Evolutionary conservation across 2,797 vertebrate genomes (phyloP), one percentile per base, ranked within the genome.

Genomic region (Sebastes steindachneri): DNA sequence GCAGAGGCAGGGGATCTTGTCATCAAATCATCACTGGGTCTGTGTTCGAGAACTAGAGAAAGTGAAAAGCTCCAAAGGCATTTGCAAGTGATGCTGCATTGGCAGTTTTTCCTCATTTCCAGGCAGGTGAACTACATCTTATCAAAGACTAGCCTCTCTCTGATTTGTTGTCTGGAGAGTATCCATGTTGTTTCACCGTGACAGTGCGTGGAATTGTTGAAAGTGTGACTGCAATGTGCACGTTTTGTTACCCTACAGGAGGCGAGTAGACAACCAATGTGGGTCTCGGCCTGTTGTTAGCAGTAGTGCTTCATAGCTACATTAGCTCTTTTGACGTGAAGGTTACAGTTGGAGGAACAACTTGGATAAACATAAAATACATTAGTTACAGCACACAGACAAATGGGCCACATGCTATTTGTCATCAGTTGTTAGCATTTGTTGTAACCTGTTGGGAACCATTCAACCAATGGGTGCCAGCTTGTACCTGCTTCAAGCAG

Each of bases 61-160:
- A 57, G 33, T 21, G 72, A 84, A 58, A 77, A 67, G 4, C 58
- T 53, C 75, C 28, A 74, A 26, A 64, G 64, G 70, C 45, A 62
- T 80, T 72, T 79, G 58, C 7, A 23, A 77, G 71, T 58, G 72
- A 33, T 62, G 33, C 45, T 73, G 65, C 37, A 33, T 75, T 69
- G 15, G 51, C 26, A 60, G 15, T 58, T 79, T 82, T 63, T 62
- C 62, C 33, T 82, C 35, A 76, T 77, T 86, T 78, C 48, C 53
- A 86, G 79, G 80, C 75, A 82, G 80, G 80, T 83, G 75, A 87
- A 82, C 70, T 79, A 69, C 48, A 84, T 87, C 86, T 80, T 60
- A 88, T 85, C 73, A 86, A 87, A 85, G 82, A 55, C 54, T 28
- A 28, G 65, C 57, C 55, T 77, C 54, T 53, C 37, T 82, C 29